Evolutionary conservation across 37 sponge, comb jelly and placozoan genomes (phyloP), one percentile per base, ranked within the genome.

Genomic region (Halisarca cf. caerulea): DNA sequence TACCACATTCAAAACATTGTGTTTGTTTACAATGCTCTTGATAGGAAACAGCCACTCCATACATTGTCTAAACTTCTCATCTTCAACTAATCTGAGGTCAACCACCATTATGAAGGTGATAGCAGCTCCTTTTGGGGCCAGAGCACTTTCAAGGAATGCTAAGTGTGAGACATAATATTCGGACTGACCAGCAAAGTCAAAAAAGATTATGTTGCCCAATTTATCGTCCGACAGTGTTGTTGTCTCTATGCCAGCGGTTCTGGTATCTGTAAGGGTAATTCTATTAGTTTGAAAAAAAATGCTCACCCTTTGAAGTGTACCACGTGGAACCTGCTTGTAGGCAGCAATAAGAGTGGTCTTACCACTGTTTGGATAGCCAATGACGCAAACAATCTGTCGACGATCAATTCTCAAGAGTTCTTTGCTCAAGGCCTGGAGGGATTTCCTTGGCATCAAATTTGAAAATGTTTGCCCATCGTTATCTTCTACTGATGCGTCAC

Each of bases 141-240:
- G 15, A 15, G 64, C 64, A 62, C 30, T 28, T 62, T 62, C 64
- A n/a, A 62, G 64, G 30, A 62, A 62, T 8, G 64, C 64, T 30
- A 30, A 15, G 30, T 62, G 64, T 20, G n/a, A 62, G 15, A 23
- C 25, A 62, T 62, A 62, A 23, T 62, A 62, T 62, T 62, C 64
- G 7, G 64, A 62, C 15, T 62, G 64, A 62, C 64, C 64, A 15
- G 64, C 64, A 62, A 62, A 62, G 30, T 62, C 64, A 62, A 62
- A 62, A 23, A 20, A 62, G 7, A 62, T 30, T 23, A 62, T 20
- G 7, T 15, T 62, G 30, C 64, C 64, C 6, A 30, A 62, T 62
- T 62, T 62, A 20, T 15, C 30, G 15, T 15, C 15, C 6, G 25
- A 7, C 64, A 62, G 5, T 15, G n/a, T 7, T 15, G 6, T 62